Conservation (phyloP, 92 coral and sea anemone genomes). For the Anthopleura xanthogrammica region DNA sequence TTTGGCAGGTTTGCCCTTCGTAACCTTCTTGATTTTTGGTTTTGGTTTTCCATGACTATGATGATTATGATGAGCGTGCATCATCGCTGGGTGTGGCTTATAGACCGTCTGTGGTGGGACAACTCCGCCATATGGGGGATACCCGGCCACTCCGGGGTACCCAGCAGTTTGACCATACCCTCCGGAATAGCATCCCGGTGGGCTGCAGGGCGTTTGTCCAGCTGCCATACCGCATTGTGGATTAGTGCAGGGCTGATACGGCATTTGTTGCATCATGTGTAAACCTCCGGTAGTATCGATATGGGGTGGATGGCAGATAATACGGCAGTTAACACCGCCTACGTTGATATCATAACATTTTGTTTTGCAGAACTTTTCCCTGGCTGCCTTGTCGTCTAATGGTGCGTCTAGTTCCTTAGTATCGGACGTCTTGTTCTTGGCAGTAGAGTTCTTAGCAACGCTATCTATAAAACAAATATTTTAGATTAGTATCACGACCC, state of each 20-base stretch:
- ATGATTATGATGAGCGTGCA: not conserved
- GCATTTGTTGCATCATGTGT: slow-evolving; percentile 46
- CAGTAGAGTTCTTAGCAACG: slow-evolving; percentile 8
- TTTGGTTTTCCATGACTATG: not conserved
- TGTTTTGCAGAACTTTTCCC: slow-evolving; percentile 54
- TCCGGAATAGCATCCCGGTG: slow-evolving; percentile 51
- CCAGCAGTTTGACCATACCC: slow-evolving; percentile 40
- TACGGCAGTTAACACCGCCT: slow-evolving; percentile 65
- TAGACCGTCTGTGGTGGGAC: slow-evolving; percentile 34
- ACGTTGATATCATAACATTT: slow-evolving; percentile 61
- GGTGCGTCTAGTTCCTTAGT: slow-evolving; percentile 4
- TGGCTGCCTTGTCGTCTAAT: slow-evolving; percentile 19
- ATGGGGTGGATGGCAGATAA: slow-evolving; percentile 63
- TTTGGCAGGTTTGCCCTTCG: slow-evolving; percentile 11
- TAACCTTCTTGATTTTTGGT: slow-evolving; percentile 3
- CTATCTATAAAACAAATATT: not conserved
- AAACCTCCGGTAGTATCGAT: slow-evolving; percentile 51
- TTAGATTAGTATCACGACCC: not conserved
- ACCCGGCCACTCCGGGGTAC: slow-evolving; percentile 12
- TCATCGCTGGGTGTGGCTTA: slow-evolving; percentile 11
- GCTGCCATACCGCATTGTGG: slow-evolving; percentile 43
- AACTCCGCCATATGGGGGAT: slow-evolving; percentile 33
- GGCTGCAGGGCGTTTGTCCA: slow-evolving; percentile 43
- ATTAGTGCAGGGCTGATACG: slow-evolving; percentile 53
- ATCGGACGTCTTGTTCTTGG: not conserved